These are phyloP conservation scores for Sarcophilus harrisii DNA, from an alignment of 2,797 vertebrate species.

Conservation along the genomic window DNA sequence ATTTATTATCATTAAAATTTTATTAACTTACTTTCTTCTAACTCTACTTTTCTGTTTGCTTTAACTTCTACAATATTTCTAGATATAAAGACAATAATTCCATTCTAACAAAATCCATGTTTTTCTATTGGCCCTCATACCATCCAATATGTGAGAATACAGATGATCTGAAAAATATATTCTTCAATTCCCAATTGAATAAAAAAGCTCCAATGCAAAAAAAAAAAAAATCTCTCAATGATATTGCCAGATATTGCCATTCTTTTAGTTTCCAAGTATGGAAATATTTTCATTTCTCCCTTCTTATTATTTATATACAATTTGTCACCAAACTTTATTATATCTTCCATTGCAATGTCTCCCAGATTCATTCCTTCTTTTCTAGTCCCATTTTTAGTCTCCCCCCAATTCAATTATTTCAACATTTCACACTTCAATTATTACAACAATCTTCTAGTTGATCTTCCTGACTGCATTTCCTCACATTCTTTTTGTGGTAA, in stretches of 20 bases:
- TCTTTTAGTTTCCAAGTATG: not conserved
- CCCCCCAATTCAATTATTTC: not conserved
- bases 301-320: not conserved
- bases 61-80: not conserved
- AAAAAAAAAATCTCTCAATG: not conserved
- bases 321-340: not conserved
- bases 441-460: not conserved
- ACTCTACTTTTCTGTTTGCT: not conserved
- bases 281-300: not conserved
- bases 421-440: not conserved
- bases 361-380: not conserved
- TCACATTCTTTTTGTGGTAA: not conserved
- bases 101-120: not conserved
- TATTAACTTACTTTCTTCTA: not conserved
- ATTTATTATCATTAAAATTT: not conserved
- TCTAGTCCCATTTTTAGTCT: not conserved
- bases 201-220: not conserved
- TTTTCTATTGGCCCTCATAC: not conserved
- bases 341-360: not conserved
- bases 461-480: not conserved
- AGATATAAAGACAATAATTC: not conserved
- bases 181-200: not conserved
- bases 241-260: not conserved
- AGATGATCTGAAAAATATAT: not conserved
- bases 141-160: not conserved